Evolutionary conservation across 2,113 vertebrate genomes (phyloP), one percentile per base, ranked within the genome.

Genomic region (Lasiurus borealis): DNA sequence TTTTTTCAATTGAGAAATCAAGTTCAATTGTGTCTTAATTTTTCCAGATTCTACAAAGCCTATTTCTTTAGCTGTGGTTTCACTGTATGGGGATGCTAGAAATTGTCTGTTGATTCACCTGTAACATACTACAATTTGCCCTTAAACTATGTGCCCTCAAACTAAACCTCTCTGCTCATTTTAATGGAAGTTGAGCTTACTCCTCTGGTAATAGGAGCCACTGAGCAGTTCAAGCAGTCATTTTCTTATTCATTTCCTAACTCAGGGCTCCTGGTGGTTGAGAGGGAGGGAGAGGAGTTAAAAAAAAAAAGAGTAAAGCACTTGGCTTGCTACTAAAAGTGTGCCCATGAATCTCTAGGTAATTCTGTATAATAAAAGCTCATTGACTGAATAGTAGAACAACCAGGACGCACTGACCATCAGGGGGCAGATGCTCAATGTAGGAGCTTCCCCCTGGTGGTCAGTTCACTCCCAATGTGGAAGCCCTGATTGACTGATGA

Each of bases 31-130:
- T 3, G 11, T 90, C 31, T 95, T 59, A 19, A 68, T 90, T 90
- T 90, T 88, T 36, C 34, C 44, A 48, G 50, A 75, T 77, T 94
- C 50, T 50, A 18, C 2, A 57, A 90, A 78, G 9, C 1, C 19
- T 71, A 50, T 85, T 92, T 34, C 34, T 88, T 93, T 66, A 91
- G 69, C 50, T 93, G 14, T 81, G n/a, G 8, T 52, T 93, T 96
- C 59, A 23, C 8, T 73, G 10, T 66, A 76, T 34, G 11, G 29
- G 16, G 8, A 78, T 36, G 68, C 25, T 66, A 27, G 46, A 86
- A 36, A 57, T 86, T 85, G 29, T n/a, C 16, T 2, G 62, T 80
- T 68, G 36, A 81, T 76, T 94, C 34, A 77, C 50, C 76, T 18
- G 48, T 62, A 94, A 90, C 62, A 77, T 10, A 2, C 40, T 82